Conservation (phyloP, 2,797 vertebrate genomes). For the Pangasius sanitwongsei region DNA sequence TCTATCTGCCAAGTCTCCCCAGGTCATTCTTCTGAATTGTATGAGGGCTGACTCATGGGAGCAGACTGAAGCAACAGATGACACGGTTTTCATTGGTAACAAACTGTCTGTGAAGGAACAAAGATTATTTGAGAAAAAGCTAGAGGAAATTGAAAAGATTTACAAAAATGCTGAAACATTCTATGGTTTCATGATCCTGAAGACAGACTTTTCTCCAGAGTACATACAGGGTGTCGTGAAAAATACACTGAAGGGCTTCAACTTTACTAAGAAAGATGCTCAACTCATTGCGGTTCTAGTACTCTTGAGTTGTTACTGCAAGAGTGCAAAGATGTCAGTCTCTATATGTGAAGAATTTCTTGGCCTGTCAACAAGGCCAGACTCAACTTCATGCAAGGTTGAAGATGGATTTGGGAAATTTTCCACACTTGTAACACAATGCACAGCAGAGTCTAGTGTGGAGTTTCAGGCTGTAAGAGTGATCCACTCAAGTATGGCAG, state of each 20-base stretch:
- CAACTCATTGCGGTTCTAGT: constrained; percentile 70
- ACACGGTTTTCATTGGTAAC: constrained; percentile 65
- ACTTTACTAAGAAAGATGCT: constrained; percentile 59
- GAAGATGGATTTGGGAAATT: constrained; percentile 67
- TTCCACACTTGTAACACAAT: constrained; percentile 64
- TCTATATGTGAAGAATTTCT: constrained; percentile 72
- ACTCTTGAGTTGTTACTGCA: constrained; percentile 66
- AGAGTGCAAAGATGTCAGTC: constrained; percentile 61
- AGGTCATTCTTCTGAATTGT: constrained; percentile 71
- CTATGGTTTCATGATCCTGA: constrained; percentile 76
- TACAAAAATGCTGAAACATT: constrained; percentile 68
- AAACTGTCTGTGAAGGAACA: constrained; percentile 65
- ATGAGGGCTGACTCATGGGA: constrained; percentile 63
- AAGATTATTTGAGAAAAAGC: constrained; percentile 64
- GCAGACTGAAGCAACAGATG: constrained; percentile 37
- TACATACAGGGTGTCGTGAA: constrained; percentile 67
- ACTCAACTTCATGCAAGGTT: constrained; percentile 56
- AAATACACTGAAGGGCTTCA: constrained; percentile 70
- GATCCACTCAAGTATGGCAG: constrained; percentile 67
- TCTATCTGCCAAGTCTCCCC: constrained; percentile 55
- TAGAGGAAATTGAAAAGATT: constrained; percentile 64
- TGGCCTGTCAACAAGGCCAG: constrained; percentile 58
- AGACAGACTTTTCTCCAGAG: constrained; percentile 66
- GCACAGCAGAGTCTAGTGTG: constrained; percentile 50
- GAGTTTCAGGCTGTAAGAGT: constrained; percentile 63